These are phyloP conservation scores for Phalacrocorax aristotelis DNA, from an alignment of 2,113 vertebrate species.

Conservation along the genomic window DNA sequence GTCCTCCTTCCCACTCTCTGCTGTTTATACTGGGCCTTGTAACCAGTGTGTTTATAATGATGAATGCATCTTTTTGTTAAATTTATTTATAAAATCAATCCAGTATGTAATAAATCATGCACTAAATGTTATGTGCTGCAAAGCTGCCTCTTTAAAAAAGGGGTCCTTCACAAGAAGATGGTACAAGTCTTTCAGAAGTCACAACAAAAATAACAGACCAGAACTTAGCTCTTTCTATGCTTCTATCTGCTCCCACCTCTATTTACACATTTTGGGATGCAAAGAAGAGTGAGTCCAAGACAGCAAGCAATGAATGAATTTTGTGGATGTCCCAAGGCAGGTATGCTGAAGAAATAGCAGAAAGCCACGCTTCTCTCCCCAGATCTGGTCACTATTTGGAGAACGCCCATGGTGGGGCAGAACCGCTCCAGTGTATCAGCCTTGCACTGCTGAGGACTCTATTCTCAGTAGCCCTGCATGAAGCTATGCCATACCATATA, in stretches of 20 bases:
- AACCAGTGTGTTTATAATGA: neutral
- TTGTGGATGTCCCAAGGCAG: neutral
- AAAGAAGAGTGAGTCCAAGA: neutral
- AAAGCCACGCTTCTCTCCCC: neutral
- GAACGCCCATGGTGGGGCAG: fast-evolving
- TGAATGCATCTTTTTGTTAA: neutral
- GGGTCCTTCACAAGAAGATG: neutral
- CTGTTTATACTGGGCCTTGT: neutral
- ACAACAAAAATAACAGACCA: neutral
- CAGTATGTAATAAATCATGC: neutral
- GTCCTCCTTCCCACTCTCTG: neutral
- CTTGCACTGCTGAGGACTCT: neutral
- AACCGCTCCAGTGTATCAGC: neutral
- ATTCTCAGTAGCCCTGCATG: neutral
- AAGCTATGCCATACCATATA: neutral
- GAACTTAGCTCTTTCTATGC: neutral
- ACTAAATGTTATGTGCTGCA: neutral
- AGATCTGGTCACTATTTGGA: neutral
- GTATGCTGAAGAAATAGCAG: neutral
- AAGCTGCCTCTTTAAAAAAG: neutral
- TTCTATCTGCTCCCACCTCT: neutral
- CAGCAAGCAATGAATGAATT: neutral
- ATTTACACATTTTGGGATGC: neutral
- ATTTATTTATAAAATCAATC: neutral
- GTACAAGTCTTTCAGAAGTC: neutral